These are phyloP conservation scores for Heliconius hortense DNA, from an alignment of 2,888 invertebrate genomes.

Conservation along the genomic window DNA sequence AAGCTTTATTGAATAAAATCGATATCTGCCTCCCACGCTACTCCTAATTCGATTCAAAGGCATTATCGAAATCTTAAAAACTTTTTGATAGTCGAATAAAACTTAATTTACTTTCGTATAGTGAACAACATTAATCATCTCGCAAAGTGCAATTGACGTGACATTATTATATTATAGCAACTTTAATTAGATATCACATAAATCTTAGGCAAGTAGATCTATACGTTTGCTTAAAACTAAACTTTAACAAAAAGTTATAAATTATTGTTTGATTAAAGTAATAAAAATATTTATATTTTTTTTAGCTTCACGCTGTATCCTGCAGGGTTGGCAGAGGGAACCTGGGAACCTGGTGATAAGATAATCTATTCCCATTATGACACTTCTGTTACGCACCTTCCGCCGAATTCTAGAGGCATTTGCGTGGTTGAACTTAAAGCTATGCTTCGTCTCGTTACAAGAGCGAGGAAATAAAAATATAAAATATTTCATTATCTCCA, in stretches of 20 bases:
- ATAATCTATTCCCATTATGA: no score
- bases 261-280: no score
- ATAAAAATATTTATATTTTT: no score
- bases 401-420: no score
- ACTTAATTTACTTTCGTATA: slow-evolving; percentile 54
- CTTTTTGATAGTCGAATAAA: slow-evolving; percentile 49
- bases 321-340: no score
- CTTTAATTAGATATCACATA: slow-evolving; percentile 31
- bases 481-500: no score
- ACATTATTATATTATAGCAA: slow-evolving; percentile 25
- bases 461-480: no score
- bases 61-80: slow-evolving; percentile 42
- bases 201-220: neutral
- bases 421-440: no score
- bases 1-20: slow-evolving; percentile 58
- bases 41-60: slow-evolving; percentile 50
- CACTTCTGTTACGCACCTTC: no score
- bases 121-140: slow-evolving; percentile 62
- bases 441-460: no score
- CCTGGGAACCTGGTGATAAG: no score
- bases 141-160: slow-evolving; percentile 28
- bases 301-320: no score
- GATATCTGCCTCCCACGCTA: slow-evolving; percentile 63
- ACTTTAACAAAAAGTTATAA: neutral
- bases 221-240: neutral